A percentile compares a stretch with the other conserved stretches of the same genome.
These are phyloP conservation scores for Drosophila mojavensis DNA, from an alignment of 1,140 invertebrate species.

Conservation along the genomic window DNA sequence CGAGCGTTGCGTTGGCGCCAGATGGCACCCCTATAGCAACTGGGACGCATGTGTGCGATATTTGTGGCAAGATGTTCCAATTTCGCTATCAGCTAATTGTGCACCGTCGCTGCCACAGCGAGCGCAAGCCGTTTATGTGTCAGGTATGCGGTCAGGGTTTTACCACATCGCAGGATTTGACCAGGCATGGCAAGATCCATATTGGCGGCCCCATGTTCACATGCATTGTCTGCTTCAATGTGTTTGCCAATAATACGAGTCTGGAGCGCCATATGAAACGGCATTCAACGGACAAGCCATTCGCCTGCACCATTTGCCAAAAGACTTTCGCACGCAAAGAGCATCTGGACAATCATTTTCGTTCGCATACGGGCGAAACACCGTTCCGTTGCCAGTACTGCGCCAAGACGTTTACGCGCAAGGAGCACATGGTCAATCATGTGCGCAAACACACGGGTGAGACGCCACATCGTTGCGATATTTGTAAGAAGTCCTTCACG, in stretches of 20 bases:
- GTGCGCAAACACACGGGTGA: conserved; percentile 94
- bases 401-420: conserved; percentile 93
- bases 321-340: conserved; percentile 95
- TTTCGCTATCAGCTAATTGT: conserved; percentile 94
- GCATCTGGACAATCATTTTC: conserved; percentile 92
- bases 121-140: conserved; percentile 92
- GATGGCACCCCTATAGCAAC: conserved; percentile 85
- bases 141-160: conserved; percentile 93
- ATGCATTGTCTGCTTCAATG: conserved; percentile 90
- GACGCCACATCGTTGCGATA: conserved; percentile 93
- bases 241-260: conserved; percentile 89
- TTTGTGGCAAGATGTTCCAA: conserved; percentile 93
- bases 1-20: conserved; percentile 85
- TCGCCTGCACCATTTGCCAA: conserved; percentile 92
- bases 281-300: conserved; percentile 92
- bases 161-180: conserved; percentile 89
- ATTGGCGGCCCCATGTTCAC: conserved; percentile 90
- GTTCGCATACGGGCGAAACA: conserved; percentile 93
- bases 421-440: conserved; percentile 94
- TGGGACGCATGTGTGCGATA: conserved; percentile 91
- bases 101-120: conserved; percentile 91
- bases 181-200: conserved; percentile 92
- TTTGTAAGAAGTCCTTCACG: conserved; percentile 94
- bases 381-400: conserved; percentile 90
- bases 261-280: conserved; percentile 91